A percentile compares a stretch with the other conserved stretches of the same genome.
Evolutionary conservation across 2,888 invertebrate species (phyloP).

Genomic region (Agrotis clavis): DNA sequence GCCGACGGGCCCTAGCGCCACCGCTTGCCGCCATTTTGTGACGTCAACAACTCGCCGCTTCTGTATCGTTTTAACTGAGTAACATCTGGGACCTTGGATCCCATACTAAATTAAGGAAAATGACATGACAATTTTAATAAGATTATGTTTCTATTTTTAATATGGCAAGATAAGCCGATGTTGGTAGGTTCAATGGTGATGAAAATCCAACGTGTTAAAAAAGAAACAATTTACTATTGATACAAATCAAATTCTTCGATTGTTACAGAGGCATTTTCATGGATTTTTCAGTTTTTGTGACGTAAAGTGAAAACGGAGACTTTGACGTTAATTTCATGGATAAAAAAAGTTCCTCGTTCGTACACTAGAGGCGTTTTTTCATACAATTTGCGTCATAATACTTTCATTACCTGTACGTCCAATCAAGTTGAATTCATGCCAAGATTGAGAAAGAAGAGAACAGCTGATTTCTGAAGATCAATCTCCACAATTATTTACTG

Average conservation of each 20-base stretch:
- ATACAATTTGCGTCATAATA: no score
- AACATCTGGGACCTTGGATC: background rate
- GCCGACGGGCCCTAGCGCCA: constrained; percentile 50
- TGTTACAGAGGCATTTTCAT: background rate
- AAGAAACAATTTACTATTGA: background rate
- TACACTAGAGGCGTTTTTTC: no score
- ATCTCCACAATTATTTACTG: background rate
- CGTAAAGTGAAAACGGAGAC: no score
- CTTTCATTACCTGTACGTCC: no score
- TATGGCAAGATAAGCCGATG: background rate
- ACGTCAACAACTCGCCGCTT: constrained; percentile 56
- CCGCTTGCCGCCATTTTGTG: constrained; percentile 53
- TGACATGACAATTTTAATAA: background rate
- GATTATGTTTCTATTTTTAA: background rate
- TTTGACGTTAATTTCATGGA: no score
- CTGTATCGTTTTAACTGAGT: constrained; percentile 60
- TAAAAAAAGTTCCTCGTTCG: no score
- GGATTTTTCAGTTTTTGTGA: no score
- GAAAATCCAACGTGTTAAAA: background rate
- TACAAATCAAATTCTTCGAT: background rate
- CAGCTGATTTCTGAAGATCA: background rate
- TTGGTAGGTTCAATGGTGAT: background rate
- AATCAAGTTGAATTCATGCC: no score
- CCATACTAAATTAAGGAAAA: background rate
- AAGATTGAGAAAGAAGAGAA: background rate